Evolutionary conservation across 2,888 invertebrate genomes (phyloP).

Genomic region (Hedychridium roseum): DNA sequence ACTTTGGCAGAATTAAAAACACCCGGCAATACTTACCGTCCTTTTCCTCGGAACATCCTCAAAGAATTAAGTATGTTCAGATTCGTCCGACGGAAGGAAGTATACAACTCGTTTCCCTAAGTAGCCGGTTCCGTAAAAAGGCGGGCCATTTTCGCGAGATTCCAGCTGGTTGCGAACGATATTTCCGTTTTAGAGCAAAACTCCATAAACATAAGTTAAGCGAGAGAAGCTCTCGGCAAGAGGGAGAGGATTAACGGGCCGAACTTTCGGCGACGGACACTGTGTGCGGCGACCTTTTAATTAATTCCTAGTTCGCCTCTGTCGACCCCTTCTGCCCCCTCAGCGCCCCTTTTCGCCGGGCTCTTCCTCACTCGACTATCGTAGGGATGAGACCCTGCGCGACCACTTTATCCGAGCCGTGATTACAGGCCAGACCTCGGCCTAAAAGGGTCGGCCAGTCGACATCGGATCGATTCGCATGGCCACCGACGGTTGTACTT

Average conservation of each 20-base stretch:
- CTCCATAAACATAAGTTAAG: neutral
- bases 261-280: slow-evolving; percentile 25
- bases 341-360: slow-evolving; percentile 2
- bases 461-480: slow-evolving; percentile 33
- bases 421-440: slow-evolving; percentile 35
- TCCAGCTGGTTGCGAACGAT: too few species aligned
- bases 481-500: neutral
- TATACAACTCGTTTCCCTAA: neutral
- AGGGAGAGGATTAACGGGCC: slow-evolving; percentile 23
- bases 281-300: slow-evolving; percentile 31
- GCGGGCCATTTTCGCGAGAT: too few species aligned
- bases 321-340: neutral
- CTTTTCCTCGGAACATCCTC: neutral
- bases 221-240: neutral
- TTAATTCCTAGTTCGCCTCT: slow-evolving; percentile 28
- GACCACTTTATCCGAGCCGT: slow-evolving; percentile 34
- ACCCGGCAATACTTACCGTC: too few species aligned
- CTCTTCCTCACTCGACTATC: neutral
- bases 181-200: slow-evolving; percentile 4
- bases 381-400: slow-evolving; percentile 29
- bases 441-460: slow-evolving; percentile 36
- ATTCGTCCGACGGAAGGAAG: neutral
- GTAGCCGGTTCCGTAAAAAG: too few species aligned
- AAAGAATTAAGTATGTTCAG: neutral
- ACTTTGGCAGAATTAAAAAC: too few species aligned